phyloP scores from a whole-genome alignment of 30 jellyfish, hydroid and myxozoan species.

The Clytia hemisphaerica region DNA sequence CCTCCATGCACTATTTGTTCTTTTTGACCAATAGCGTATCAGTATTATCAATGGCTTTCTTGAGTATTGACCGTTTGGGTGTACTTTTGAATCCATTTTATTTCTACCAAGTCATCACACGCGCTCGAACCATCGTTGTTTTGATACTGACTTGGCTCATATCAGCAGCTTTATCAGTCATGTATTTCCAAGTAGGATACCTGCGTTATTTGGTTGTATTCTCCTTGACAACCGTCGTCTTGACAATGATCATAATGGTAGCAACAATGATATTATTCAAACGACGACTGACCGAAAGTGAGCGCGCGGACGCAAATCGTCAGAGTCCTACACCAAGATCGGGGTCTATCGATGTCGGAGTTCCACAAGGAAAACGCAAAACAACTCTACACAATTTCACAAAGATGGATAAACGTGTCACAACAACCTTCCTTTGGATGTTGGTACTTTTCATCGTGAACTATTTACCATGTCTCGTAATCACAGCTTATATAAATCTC shows the following conservation, averaged over 20 bases:
- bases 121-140: neutral
- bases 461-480: conserved; percentile 3
- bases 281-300: conserved; percentile 13
- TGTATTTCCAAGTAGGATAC: conserved; percentile 20
- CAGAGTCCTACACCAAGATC: neutral
- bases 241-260: conserved; percentile 22
- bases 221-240: conserved; percentile 2
- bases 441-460: conserved; percentile 10
- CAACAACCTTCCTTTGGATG: conserved; percentile 4
- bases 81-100: conserved; percentile 19
- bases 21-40: conserved; percentile 19
- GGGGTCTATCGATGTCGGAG: neutral
- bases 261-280: neutral
- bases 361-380: neutral
- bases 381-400: conserved; percentile 11
- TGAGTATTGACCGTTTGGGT: conserved; percentile 21
- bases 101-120: conserved; percentile 3
- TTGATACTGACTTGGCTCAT: conserved; percentile 9
- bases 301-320: neutral
- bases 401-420: conserved; percentile 4
- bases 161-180: conserved; percentile 2
- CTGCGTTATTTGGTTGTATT: conserved; percentile 19
- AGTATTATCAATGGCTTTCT: conserved; percentile 12
- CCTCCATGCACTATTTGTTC: conserved; percentile 9
- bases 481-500: neutral